A percentile compares a stretch with the other conserved stretches of the same genome.
Conservation (phyloP, 2,797 vertebrate genomes). For the Linurgus olivaceus region DNA sequence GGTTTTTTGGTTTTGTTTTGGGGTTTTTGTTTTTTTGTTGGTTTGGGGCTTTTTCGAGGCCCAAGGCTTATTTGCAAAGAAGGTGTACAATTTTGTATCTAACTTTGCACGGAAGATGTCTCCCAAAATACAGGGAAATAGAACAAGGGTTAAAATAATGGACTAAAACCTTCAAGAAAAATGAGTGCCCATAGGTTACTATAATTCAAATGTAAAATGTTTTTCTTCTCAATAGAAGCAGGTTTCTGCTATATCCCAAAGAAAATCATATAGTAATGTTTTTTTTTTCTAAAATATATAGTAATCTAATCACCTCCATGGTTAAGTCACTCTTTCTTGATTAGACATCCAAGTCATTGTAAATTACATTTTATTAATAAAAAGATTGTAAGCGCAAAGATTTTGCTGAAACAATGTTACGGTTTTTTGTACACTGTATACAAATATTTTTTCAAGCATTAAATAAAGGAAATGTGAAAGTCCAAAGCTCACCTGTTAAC, state of each 20-base stretch:
- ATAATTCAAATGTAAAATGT: not conserved
- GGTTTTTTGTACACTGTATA: not conserved
- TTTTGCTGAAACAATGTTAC: not conserved
- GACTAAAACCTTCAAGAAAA: not conserved
- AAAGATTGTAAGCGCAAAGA: not conserved
- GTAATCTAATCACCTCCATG: not conserved
- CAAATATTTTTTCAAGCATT: not conserved
- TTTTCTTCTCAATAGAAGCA: not conserved
- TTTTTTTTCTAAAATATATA: not conserved
- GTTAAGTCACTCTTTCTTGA: not conserved
- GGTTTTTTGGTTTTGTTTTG: not conserved
- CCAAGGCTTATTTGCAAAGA: not conserved
- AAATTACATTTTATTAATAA: not conserved
- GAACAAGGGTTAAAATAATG: not conserved
- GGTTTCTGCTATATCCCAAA: not conserved
- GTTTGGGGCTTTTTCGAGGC: not conserved
- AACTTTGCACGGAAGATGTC: not conserved
- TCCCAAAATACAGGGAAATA: not conserved
- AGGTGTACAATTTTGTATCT: not conserved
- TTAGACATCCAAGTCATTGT: not conserved
- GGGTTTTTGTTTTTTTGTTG: not conserved
- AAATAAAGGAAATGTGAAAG: not conserved
- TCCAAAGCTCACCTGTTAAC: not conserved
- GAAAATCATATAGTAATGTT: not conserved
- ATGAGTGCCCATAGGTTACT: not conserved